Evolutionary conservation across 2,113 vertebrate genomes (phyloP).

Genomic region (Ceuthmochares aereus): DNA sequence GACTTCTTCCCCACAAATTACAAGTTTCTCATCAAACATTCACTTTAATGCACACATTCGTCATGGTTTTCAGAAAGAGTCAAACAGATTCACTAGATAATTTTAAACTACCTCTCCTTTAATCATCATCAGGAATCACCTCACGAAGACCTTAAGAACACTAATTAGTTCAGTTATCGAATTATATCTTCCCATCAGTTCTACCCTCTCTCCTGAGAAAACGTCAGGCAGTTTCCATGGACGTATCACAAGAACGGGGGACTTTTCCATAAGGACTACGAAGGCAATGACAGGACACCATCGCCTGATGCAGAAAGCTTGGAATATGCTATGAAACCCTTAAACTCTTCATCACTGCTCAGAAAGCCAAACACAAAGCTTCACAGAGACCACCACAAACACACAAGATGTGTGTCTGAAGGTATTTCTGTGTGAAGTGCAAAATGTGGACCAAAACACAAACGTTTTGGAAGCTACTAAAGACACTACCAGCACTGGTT

Average conservation of each 20-base stretch:
- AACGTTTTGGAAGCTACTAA: background rate
- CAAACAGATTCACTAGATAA: background rate
- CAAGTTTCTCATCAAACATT: background rate
- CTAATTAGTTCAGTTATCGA: constrained; percentile 29
- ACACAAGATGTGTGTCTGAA: too few relatives aligned
- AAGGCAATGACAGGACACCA: background rate
- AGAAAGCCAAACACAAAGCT: background rate
- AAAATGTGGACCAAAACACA: background rate
- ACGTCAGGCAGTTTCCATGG: background rate
- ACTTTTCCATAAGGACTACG: background rate
- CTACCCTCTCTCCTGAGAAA: background rate
- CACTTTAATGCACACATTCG: background rate
- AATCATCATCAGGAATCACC: background rate
- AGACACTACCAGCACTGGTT: background rate
- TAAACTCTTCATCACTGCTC: background rate
- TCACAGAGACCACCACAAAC: background rate
- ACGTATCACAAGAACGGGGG: background rate
- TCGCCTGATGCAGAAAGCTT: background rate
- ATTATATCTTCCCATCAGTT: background rate
- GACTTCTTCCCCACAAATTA: background rate
- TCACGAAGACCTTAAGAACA: background rate
- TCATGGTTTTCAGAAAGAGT: background rate
- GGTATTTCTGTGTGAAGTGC: background rate
- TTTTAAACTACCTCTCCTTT: background rate
- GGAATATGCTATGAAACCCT: background rate